phyloP scores from a whole-genome alignment of 2,888 invertebrate genomes.

The Drosophila subquinaria region DNA sequence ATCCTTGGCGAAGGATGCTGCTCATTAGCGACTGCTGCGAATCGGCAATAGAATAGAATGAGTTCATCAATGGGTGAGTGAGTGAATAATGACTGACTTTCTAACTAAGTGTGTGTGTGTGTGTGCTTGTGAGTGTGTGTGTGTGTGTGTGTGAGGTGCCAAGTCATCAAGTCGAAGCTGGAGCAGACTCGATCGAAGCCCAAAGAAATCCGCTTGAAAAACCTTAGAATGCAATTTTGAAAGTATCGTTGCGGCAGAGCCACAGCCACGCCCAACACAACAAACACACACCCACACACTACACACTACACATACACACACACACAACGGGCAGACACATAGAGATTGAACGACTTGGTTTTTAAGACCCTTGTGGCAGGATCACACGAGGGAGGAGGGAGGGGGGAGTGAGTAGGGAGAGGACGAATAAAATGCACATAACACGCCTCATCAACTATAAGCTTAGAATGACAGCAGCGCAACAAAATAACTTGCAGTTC shows the following conservation, averaged over 20 bases:
- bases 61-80: slow-evolving; percentile 12
- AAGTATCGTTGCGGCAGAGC: slow-evolving; percentile 56
- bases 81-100: no score
- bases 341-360: slow-evolving; percentile 35
- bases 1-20: slow-evolving; percentile 36
- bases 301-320: not conserved
- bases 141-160: slow-evolving; percentile 3
- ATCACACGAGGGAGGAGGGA: not conserved
- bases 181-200: slow-evolving; percentile 38
- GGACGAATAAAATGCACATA: slow-evolving; percentile 75
- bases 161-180: slow-evolving; percentile 33
- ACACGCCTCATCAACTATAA: slow-evolving; percentile 78
- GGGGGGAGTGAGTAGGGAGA: not conserved
- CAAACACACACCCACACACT: not conserved
- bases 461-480: slow-evolving; percentile 69
- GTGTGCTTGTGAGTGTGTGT: slow-evolving; percentile 1
- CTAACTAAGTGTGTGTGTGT: not conserved
- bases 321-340: slow-evolving; percentile 3
- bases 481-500: slow-evolving; percentile 65
- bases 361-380: slow-evolving; percentile 10
- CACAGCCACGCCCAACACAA: slow-evolving; percentile 29
- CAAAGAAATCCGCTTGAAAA: slow-evolving; percentile 35
- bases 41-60: slow-evolving; percentile 6
- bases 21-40: slow-evolving; percentile 48
- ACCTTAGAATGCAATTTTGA: slow-evolving; percentile 73